phyloP scores from a whole-genome alignment of 2,888 invertebrate species.

The Ormyrus labotus region DNA sequence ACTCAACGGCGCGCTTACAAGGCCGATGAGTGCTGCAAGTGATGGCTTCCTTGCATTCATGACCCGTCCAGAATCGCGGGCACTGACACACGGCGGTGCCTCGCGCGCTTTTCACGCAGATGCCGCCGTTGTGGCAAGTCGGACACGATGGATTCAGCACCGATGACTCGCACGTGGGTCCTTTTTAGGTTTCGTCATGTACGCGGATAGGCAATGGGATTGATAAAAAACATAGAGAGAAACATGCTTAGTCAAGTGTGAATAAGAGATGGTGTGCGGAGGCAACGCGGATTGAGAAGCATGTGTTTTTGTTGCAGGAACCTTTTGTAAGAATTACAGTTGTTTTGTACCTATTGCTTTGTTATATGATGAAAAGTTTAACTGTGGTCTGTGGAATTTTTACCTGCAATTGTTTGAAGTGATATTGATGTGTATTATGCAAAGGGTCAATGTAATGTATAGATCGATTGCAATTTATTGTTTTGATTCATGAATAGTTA shows the following conservation, averaged over 20 bases:
- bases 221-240: not conserved
- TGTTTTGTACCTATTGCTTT: too few relatives aligned
- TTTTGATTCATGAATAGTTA: too few relatives aligned
- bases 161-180: constrained; percentile 64
- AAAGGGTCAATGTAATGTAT: too few relatives aligned
- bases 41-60: constrained; percentile 76
- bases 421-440: too few relatives aligned
- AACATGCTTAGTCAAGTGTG: not conserved
- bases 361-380: too few relatives aligned
- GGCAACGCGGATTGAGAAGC: too few relatives aligned
- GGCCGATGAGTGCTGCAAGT: constrained; percentile 76
- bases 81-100: constrained; percentile 68
- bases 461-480: too few relatives aligned
- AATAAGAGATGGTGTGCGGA: not conserved
- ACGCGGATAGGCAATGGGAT: not conserved
- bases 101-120: constrained; percentile 71
- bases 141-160: constrained; percentile 70
- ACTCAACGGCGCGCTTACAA: constrained; percentile 80
- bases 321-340: too few relatives aligned
- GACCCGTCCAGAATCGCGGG: constrained; percentile 69
- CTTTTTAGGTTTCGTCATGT: constrained; percentile 55
- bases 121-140: constrained; percentile 77
- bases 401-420: too few relatives aligned
- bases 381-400: too few relatives aligned
- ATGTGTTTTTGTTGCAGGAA: too few relatives aligned